Base-by-base conservation (phyloP, 1,140 invertebrate genomes). In the Drosophila leontia region DNA sequence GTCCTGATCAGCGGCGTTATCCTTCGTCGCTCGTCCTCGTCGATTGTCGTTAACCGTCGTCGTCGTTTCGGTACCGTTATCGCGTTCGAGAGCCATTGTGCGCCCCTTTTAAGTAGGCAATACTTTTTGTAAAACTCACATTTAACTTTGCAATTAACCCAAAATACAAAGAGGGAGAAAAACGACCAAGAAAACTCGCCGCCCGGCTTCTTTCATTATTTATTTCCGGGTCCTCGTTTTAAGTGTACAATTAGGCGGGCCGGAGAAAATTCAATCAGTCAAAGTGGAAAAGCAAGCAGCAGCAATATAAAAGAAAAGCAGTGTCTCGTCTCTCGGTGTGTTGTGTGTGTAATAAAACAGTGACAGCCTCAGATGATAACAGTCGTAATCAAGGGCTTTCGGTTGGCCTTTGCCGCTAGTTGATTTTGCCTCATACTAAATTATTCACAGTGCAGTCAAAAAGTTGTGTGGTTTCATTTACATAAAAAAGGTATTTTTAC, bases 91-190 rank as follows among this genome's bases (percentile, higher is more conserved):
- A 17, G 29, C 41, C 12, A 58, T 26, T 57, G 26, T 35, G 29
- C 34, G 50, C 13, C 63, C 61, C 81, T 51, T 15, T 62, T 68
- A 83, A 84, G 65, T 82, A 82, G 80, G 80, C 80, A 83, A 79
- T 58, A 75, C 51, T 70, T 82, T 74, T 65, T 59, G 45, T 44
- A 76, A 64, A 50, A 80, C 48, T 75, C 56, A 51, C 64, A 70
- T 42, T 82, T 82, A 72, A 77, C 62, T 67, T 9, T 44, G 63
- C 78, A 67, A 72, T 71, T 61, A 58, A 60, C 37, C 51, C 55
- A 42, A 70, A 69, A 51, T 11, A 34, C 15, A 19, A 48, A 50
- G n/a, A 19, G 26, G 26, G 9, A 26, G 23, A 55, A 17, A 19
- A 35, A 44, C 41, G 23, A 34, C 34, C 19, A 39, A 50, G 23